Evolutionary conservation across 1,140 invertebrate genomes (phyloP), one percentile per base, ranked within the genome.

Genomic region (Atopsyche davidsoni): DNA sequence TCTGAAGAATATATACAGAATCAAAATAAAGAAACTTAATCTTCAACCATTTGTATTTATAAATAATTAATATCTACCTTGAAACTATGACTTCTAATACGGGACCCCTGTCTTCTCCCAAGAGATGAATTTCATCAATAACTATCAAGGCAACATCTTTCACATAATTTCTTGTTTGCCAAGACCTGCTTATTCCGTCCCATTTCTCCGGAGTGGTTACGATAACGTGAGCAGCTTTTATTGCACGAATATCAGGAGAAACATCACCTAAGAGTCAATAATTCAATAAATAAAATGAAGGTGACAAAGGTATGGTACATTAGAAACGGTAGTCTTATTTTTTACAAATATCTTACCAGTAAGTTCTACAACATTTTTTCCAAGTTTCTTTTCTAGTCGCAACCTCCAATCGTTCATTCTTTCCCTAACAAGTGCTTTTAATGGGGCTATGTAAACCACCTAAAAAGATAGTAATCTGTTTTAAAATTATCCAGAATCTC

Each of bases 131-230:
- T 73, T 99, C 96, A 69, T 99, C 96, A 59, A 99, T 98, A 17
- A 99, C 83, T 48, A 99, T 91, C 0, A 99, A 72, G 0, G 87
- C 84, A 0, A 99, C 96, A 61, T 92, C 79, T 51, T 81, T 85
- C 1, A 99, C 96, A 63, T 98, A 99, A 69, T 85, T 86, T 56
- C 96, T 79, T 0, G 89, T 97, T 61, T 98, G 94, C 94, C 96
- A 99, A 50, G 89, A 93, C 56, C 96, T 79, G 67, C 92, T 96
- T 46, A 99, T 92, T 52, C 95, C 96, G 67, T 99, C 96, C 96
- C 96, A 99, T 70, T 99, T 99, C 72, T 99, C 96, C 0, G 96
- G 96, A 1, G 96, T 99, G 2, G 96, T 98, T 1, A 99, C 92
- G 57, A 99, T 98, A 1, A 99, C 83, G 63, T 92, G 85, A 1